These are phyloP conservation scores for Mormyrus iriodes DNA, from an alignment of 2,113 vertebrate genomes.

Conservation along the genomic window DNA sequence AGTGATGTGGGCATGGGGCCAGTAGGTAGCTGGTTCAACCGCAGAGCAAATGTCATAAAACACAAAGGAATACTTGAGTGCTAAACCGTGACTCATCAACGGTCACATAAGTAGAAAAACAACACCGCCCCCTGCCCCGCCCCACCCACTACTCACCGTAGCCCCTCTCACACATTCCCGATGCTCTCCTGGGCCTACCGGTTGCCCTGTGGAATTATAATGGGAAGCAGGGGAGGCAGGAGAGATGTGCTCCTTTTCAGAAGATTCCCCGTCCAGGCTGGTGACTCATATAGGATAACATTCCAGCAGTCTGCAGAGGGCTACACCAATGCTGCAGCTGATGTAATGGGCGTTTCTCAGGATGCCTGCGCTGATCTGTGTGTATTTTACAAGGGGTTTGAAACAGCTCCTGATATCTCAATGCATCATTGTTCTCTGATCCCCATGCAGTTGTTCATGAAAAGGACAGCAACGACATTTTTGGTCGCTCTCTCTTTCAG, in stretches of 20 bases:
- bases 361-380: conserved; percentile 56
- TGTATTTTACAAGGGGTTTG: conserved; percentile 57
- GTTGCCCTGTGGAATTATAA: not conserved
- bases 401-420: conserved; percentile 56
- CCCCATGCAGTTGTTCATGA: not conserved
- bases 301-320: conserved; percentile 66
- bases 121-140: not conserved
- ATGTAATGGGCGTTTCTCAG: conserved; percentile 66
- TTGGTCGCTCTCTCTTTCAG: not conserved
- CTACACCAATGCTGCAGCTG: conserved; percentile 60
- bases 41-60: not conserved
- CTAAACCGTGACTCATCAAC: not conserved
- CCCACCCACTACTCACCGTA: not conserved
- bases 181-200: not conserved
- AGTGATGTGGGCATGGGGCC: too few relatives aligned
- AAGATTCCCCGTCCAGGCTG: conserved; percentile 51
- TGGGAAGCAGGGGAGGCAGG: conserved; percentile 19
- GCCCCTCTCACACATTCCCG: not conserved
- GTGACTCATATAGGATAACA: conserved; percentile 67
- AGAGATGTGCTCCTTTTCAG: conserved; percentile 40
- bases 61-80: not conserved
- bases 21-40: too few relatives aligned
- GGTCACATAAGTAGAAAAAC: not conserved
- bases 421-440: conserved; percentile 49
- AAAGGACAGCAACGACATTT: conserved; percentile 22